phyloP scores from a whole-genome alignment of 2,888 invertebrate species.

The Molorchus minor region DNA sequence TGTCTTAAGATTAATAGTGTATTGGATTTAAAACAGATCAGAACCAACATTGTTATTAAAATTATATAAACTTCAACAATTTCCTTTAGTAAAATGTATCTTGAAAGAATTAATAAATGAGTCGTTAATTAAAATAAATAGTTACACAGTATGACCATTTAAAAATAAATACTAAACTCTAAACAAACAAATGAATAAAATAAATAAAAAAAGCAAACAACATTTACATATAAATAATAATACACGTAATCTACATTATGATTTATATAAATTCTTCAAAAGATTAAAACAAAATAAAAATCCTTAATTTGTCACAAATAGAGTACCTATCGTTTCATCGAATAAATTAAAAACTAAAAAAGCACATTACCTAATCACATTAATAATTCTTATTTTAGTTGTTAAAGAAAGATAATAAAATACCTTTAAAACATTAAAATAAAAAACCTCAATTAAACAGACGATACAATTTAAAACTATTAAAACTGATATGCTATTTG shows the following conservation, averaged over 20 bases:
- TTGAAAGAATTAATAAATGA: too few relatives aligned
- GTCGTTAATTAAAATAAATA: conserved; percentile 42
- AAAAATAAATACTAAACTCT: conserved; percentile 41
- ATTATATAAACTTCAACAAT: conserved; percentile 52
- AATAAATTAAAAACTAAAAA: conserved; percentile 13
- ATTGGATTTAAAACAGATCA: conserved; percentile 33
- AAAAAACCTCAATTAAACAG: conserved; percentile 54
- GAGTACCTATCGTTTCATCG: conserved; percentile 4
- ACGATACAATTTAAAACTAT: conserved; percentile 21
- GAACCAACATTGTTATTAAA: conserved; percentile 47
- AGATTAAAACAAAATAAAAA: conserved; percentile 28
- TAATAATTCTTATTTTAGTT: conserved; percentile 1
- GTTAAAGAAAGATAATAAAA: conserved; percentile 19
- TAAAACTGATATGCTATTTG: conserved; percentile 10
- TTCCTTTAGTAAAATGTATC: conserved; percentile 45
- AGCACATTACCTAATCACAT: neutral
- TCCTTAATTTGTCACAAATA: conserved; percentile 13
- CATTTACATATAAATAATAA: conserved; percentile 52
- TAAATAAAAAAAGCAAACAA: conserved; percentile 54
- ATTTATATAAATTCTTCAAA: conserved; percentile 17
- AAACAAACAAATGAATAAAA: conserved; percentile 39
- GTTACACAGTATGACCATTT: conserved; percentile 35
- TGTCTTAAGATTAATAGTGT: conserved; percentile 30
- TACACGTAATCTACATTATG: conserved; percentile 32
- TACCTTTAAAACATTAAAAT: conserved; percentile 21